These are phyloP conservation scores for Catostomus latipinnis DNA, from an alignment of 2,797 vertebrate species.

Conservation along the genomic window DNA sequence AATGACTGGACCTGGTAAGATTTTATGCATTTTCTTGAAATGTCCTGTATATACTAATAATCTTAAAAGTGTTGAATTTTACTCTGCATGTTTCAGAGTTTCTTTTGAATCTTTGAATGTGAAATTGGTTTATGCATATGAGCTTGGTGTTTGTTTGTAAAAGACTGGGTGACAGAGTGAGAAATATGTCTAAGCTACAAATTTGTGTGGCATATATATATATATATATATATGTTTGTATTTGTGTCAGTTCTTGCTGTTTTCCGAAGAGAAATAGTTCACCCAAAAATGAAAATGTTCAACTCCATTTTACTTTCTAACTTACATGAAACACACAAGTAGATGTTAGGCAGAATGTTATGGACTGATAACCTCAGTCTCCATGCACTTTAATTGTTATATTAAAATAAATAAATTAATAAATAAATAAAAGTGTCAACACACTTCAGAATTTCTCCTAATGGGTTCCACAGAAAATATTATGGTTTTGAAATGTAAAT, in stretches of 20 bases:
- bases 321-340: too few relatives aligned
- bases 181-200: background rate
- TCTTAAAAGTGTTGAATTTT: background rate
- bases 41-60: background rate
- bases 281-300: too few relatives aligned
- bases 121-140: background rate
- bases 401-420: too few relatives aligned
- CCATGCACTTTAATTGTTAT: too few relatives aligned
- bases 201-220: background rate
- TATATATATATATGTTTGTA: background rate
- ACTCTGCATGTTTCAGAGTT: background rate
- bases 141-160: background rate
- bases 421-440: too few relatives aligned
- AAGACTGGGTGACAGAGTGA: background rate
- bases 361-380: too few relatives aligned
- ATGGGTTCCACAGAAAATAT: too few relatives aligned
- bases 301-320: too few relatives aligned
- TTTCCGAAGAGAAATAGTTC: background rate
- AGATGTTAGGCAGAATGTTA: too few relatives aligned
- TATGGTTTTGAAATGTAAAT: too few relatives aligned
- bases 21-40: background rate
- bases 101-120: background rate
- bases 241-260: background rate
- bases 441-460: too few relatives aligned
- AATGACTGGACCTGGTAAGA: conserved; percentile 76